Percentiles rank a stretch among this genome's conserved stretches.
Evolutionary conservation across 2,113 vertebrate species (phyloP).

Genomic region (Cyprinodon variegatus): DNA sequence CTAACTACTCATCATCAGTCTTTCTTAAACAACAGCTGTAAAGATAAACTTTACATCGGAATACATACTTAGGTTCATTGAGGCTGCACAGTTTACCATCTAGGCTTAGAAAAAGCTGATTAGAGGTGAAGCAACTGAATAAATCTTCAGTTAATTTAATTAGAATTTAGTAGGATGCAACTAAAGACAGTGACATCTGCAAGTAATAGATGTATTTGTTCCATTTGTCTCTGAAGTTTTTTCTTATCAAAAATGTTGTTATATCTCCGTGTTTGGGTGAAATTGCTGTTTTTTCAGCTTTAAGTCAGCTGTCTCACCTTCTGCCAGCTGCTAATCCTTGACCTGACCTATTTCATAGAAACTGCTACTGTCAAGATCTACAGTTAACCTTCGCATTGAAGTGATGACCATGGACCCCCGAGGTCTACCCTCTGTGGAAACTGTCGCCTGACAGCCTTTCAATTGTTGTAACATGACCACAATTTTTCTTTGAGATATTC

Average conservation of each 20-base stretch:
- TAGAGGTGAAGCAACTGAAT: neutral
- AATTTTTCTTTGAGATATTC: conserved; percentile 7
- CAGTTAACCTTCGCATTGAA: conserved; percentile 25
- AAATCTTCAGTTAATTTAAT: neutral
- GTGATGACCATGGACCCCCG: conserved; percentile 17
- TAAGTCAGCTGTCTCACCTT: conserved; percentile 14
- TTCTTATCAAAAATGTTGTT: neutral
- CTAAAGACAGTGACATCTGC: neutral
- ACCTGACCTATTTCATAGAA: conserved; percentile 26
- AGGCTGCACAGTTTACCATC: neutral
- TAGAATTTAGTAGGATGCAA: neutral
- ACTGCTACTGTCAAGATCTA: conserved; percentile 22
- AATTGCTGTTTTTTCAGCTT: conserved; percentile 23
- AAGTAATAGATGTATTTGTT: neutral
- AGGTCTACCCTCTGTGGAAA: conserved; percentile 22
- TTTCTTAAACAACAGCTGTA: neutral
- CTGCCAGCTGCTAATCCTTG: conserved; percentile 33
- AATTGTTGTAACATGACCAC: conserved; percentile 32
- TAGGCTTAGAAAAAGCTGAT: neutral
- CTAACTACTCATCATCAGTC: neutral
- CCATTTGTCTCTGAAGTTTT: neutral
- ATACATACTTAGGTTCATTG: neutral
- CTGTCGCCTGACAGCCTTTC: conserved; percentile 41
- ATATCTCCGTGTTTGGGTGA: neutral
- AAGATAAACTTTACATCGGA: neutral